Evolutionary conservation across 2,113 vertebrate species (phyloP), one percentile per base, ranked within the genome.

Genomic region (Microtus pennsylvanicus): DNA sequence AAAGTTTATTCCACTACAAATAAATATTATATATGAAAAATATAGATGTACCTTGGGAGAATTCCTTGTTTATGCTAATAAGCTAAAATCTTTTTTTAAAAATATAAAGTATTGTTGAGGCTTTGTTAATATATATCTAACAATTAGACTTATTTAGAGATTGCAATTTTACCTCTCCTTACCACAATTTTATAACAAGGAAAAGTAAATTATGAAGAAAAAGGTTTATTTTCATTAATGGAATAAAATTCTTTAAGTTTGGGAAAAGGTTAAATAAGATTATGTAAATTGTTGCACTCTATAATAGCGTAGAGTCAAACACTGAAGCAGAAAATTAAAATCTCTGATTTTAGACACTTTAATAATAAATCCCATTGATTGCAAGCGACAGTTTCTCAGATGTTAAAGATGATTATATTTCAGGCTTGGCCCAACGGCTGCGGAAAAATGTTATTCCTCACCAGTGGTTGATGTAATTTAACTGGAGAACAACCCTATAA

Each of bases 241-340:
- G 33, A 65, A 26, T 58, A 0, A 78, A 69, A 69, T 72, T 90
- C 19, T 88, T 83, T 45, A 96, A 96, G 50, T 93, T 74, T 92
- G 14, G 5, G n/a, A 52, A 35, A 87, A 50, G 50, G 80, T 92
- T 94, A 90, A 95, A 85, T n/a, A 85, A 90, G 85, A 90, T 94
- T 94, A 96, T 90, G 90, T 61, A 92, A 96, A 92, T 86, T 82
- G 69, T 58, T 95, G 93, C 91, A 50, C 87, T 69, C 76, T 91
- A 87, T 94, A 94, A 87, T 89, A 87, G 26, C 74, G 58, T 7
- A 76, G 81, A 92, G n/a, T 95, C n/a, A 94, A 70, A 97, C 93
- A 93, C 6, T 97, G 95, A 97, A 97, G 97, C 96, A 97, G 94
- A 97, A 97, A 97, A 97, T 98, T 98, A 87, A 94, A 98, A 93